Conservation (phyloP, 1,140 invertebrate genomes). For the Capitella teleta region DNA sequence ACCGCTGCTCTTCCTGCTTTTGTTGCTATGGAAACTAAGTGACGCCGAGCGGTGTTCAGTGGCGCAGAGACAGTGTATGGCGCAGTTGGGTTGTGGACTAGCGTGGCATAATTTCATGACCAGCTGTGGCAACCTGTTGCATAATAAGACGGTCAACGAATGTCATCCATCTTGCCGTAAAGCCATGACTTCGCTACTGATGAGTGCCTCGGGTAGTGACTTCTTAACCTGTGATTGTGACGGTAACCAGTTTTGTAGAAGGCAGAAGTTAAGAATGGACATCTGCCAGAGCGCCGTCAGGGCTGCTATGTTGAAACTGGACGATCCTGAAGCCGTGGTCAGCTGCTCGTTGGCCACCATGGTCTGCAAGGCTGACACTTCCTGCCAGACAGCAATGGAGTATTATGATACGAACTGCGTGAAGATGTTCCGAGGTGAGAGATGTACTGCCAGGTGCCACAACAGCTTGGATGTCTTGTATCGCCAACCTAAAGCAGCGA, state of each 20-base stretch:
- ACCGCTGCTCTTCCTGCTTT: too few relatives aligned
- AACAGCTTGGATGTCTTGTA: slow-evolving; percentile 29
- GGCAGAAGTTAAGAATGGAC: slow-evolving; percentile 18
- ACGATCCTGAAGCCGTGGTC: slow-evolving; percentile 15
- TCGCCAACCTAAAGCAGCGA: slow-evolving; percentile 22
- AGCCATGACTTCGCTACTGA: background rate
- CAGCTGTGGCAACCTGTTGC: background rate
- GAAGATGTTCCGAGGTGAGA: slow-evolving; percentile 13
- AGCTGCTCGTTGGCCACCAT: slow-evolving; percentile 23
- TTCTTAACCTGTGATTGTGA: slow-evolving; percentile 30
- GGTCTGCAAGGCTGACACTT: slow-evolving; percentile 32
- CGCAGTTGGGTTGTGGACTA: background rate
- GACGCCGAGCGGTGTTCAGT: background rate
- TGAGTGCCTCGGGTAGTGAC: slow-evolving; percentile 12
- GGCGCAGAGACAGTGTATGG: background rate
- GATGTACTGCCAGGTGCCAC: slow-evolving; percentile 23
- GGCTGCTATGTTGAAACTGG: slow-evolving; percentile 15
- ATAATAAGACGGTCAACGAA: background rate
- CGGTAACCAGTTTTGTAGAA: slow-evolving; percentile 17
- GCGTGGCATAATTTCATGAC: background rate
- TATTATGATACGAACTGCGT: slow-evolving; percentile 24
- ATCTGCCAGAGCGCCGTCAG: slow-evolving; percentile 22
- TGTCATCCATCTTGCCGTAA: background rate
- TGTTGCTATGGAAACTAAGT: too few relatives aligned
- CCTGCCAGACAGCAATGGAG: slow-evolving; percentile 23